phyloP scores from a whole-genome alignment of 2,797 vertebrate genomes.

The Poecilia picta region DNA sequence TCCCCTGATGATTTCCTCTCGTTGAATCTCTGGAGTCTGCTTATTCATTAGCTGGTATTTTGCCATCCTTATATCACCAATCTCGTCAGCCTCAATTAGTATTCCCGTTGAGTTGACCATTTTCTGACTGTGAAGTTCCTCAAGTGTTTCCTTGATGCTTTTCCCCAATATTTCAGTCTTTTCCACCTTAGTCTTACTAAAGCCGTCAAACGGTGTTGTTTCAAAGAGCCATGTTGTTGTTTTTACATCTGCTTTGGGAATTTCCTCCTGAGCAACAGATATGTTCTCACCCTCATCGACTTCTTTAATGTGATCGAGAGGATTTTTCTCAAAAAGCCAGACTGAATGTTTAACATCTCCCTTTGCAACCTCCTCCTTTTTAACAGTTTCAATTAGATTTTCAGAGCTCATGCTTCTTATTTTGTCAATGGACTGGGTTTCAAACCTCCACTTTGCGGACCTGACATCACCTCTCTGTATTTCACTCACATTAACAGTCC shows the following conservation, averaged over 20 bases:
- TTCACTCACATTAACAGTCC: slow-evolving; percentile 90
- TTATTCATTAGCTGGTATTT: slow-evolving; percentile 93
- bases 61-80: slow-evolving; percentile 92
- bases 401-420: slow-evolving; percentile 87
- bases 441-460: slow-evolving; percentile 92
- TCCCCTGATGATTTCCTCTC: slow-evolving; percentile 87
- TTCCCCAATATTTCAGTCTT: slow-evolving; percentile 89
- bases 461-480: slow-evolving; percentile 91
- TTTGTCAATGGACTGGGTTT: slow-evolving; percentile 89
- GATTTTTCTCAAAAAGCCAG: slow-evolving; percentile 94
- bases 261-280: slow-evolving; percentile 77
- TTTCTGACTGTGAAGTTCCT: slow-evolving; percentile 88
- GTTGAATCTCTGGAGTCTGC: slow-evolving; percentile 88
- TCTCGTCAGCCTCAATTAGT: slow-evolving; percentile 90
- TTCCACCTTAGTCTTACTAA: slow-evolving; percentile 84
- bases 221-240: slow-evolving; percentile 94
- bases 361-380: slow-evolving; percentile 86
- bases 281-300: slow-evolving; percentile 70
- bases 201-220: slow-evolving; percentile 89
- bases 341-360: slow-evolving; percentile 91
- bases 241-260: slow-evolving; percentile 89
- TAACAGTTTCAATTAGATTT: slow-evolving; percentile 85
- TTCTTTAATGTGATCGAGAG: slow-evolving; percentile 88
- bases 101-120: slow-evolving; percentile 89
- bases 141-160: slow-evolving; percentile 90